phyloP scores from a whole-genome alignment of 2,888 invertebrate species.

The Cyrtodaria siliqua region DNA sequence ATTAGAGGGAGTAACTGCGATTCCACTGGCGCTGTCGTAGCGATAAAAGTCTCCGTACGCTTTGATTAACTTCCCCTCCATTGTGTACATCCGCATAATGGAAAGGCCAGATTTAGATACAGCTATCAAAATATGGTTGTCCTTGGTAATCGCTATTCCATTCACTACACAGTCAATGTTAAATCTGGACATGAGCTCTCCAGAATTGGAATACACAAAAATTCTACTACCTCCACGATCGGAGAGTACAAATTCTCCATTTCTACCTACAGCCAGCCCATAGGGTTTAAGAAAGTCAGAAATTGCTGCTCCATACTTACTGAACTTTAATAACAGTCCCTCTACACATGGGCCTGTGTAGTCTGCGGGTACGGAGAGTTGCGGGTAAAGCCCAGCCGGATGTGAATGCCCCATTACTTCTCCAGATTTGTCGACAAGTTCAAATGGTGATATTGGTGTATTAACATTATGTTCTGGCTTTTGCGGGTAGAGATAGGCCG shows the following conservation, averaged over 20 bases:
- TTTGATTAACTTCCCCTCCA: constrained; percentile 69
- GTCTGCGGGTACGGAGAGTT: constrained; percentile 16
- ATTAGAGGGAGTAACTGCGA: constrained; percentile 68
- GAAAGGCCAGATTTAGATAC: constrained; percentile 71
- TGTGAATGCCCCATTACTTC: constrained; percentile 1
- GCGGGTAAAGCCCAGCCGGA: constrained; percentile 50
- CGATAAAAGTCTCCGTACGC: constrained; percentile 74
- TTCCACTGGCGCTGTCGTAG: constrained; percentile 77
- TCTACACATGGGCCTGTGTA: constrained; percentile 62
- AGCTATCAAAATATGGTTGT: constrained; percentile 74
- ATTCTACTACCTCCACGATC: constrained; percentile 78
- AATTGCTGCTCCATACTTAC: constrained; percentile 74
- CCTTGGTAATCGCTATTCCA: constrained; percentile 71
- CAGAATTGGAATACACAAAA: constrained; percentile 74
- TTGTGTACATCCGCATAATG: constrained; percentile 72
- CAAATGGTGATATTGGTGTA: constrained; percentile 34
- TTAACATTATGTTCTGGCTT: constrained; percentile 3
- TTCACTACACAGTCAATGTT: constrained; percentile 70
- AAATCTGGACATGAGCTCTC: constrained; percentile 69
- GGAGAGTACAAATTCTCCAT: constrained; percentile 77
- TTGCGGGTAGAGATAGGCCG: constrained; percentile 28
- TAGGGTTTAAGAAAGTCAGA: constrained; percentile 77
- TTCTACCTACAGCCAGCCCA: constrained; percentile 73
- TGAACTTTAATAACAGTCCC: constrained; percentile 71
- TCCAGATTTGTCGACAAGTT: constrained; percentile 30